phyloP scores from a whole-genome alignment of 2,888 invertebrate species.

The Thysanoteuthis rhombus region DNA sequence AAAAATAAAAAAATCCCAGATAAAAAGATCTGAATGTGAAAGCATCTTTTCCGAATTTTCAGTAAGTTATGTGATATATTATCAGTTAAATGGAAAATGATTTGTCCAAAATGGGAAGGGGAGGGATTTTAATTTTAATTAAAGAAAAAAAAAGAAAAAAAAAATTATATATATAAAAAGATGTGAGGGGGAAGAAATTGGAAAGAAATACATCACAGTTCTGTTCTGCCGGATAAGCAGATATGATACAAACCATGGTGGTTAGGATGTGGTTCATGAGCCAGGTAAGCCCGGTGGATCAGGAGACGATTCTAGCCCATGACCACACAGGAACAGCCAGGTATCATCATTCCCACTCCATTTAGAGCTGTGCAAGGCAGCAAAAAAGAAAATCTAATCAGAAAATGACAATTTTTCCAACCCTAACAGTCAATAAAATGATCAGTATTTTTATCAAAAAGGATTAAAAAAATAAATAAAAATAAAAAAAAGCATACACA shows the following conservation, averaged over 20 bases:
- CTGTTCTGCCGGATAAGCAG: slow-evolving; percentile 24
- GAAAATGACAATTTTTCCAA: slow-evolving; percentile 20
- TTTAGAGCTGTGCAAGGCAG: slow-evolving; percentile 43
- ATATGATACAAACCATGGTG: slow-evolving; percentile 30
- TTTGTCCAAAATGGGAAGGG: background rate
- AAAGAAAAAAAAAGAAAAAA: background rate
- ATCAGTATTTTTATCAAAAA: background rate
- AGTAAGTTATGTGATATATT: background rate
- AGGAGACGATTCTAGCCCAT: slow-evolving; percentile 23
- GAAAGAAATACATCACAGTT: background rate
- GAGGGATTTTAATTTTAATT: background rate
- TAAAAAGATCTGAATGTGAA: background rate
- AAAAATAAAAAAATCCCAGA: too few species aligned
- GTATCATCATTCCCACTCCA: slow-evolving; percentile 25
- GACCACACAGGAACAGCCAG: slow-evolving; percentile 28
- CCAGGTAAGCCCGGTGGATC: slow-evolving; percentile 26
- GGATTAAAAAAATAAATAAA: too few species aligned
- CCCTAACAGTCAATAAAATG: slow-evolving; percentile 19
- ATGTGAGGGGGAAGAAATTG: background rate
- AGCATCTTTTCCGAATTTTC: background rate
- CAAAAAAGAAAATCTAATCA: slow-evolving; percentile 39
- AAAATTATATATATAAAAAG: background rate
- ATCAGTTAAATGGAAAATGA: slow-evolving; percentile 28
- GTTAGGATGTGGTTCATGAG: slow-evolving; percentile 30
- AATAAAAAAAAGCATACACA: too few species aligned